phyloP scores from a whole-genome alignment of 2,888 invertebrate species.

The Leucophenga montana region DNA sequence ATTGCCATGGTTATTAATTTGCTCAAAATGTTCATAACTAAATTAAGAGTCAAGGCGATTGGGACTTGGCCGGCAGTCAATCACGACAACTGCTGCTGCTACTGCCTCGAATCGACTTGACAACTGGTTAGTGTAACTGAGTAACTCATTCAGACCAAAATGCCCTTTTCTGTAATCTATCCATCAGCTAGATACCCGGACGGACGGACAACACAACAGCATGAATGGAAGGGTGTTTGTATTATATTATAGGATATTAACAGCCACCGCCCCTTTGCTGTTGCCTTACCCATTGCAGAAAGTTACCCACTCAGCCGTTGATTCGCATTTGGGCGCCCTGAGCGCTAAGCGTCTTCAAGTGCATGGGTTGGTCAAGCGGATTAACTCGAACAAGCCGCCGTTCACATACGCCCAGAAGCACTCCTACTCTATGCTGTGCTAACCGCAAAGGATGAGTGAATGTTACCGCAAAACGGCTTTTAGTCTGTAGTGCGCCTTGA shows the following conservation, averaged over 20 bases:
- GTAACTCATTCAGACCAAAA: no score
- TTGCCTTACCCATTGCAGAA: neutral
- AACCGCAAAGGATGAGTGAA: conserved; percentile 47
- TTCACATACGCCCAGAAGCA: neutral
- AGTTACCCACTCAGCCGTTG: neutral
- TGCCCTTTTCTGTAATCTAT: neutral
- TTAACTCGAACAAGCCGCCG: conserved; percentile 32
- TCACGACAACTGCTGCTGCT: conserved; percentile 59
- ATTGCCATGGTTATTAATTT: conserved; percentile 64
- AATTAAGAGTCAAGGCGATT: conserved; percentile 39
- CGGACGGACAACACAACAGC: no score
- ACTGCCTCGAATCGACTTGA: conserved; percentile 35
- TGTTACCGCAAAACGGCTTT: conserved; percentile 56
- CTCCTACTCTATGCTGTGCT: conserved; percentile 11
- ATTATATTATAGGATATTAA: neutral
- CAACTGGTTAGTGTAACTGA: conserved; percentile 24
- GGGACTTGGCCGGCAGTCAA: conserved; percentile 45
- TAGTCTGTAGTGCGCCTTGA: conserved; percentile 24
- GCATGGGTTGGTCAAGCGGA: conserved; percentile 41
- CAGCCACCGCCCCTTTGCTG: conserved; percentile 10
- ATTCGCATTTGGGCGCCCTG: neutral
- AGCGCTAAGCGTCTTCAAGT: conserved; percentile 24
- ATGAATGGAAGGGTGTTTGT: conserved; percentile 2
- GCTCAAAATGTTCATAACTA: conserved; percentile 45
- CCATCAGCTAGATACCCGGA: neutral